Evolutionary conservation across 2,888 invertebrate genomes (phyloP), one percentile per base, ranked within the genome.

Genomic region (Caenorhabditis uteleia): DNA sequence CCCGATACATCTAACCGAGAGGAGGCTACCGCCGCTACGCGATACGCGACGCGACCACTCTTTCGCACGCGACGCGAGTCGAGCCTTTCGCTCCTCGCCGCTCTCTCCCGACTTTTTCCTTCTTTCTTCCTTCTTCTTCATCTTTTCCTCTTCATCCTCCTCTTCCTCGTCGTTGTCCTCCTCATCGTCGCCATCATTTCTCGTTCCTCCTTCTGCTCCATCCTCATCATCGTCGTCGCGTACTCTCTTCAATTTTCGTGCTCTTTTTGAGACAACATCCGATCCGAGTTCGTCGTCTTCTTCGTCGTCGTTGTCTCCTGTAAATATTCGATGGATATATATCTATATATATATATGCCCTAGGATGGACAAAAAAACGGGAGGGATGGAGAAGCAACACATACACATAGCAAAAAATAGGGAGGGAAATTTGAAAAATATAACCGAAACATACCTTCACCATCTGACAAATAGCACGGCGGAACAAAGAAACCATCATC

Each of bases 401-500:
- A n/a, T n/a, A n/a, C n/a, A n/a, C n/a, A n/a, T n/a, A n/a, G 18
- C 36, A 10, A 36, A 36, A 36, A 10, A 36, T 20, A n/a, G 3
- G n/a, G 20, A 36, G 16, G 36, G 20, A 36, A 20, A 20, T 20
- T 20, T 18, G 16, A 16, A 21, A 45, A 20, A 45, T 20, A 16
- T 39, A 39, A 34, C 8, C 34, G 8, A 34, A 34, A 34, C 8
- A 34, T 68, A 23, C 82, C 82, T 65, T 82, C 82, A 29, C 77
- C 79, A 12, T 77, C 74, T 12, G 80, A 81, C 29, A 82, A 67
- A 50, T 82, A 82, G 40, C 79, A 79, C 45, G 79, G 82, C 18
- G 68, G 78, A 2, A 82, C 80, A 40, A 80, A 71, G 68, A 80
- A 82, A 12, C 75, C 78, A 71, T 71, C 55, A 34, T 75, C 75